These are phyloP conservation scores for Boloria euphrosyne DNA, from an alignment of 2,888 invertebrate species.

Conservation along the genomic window DNA sequence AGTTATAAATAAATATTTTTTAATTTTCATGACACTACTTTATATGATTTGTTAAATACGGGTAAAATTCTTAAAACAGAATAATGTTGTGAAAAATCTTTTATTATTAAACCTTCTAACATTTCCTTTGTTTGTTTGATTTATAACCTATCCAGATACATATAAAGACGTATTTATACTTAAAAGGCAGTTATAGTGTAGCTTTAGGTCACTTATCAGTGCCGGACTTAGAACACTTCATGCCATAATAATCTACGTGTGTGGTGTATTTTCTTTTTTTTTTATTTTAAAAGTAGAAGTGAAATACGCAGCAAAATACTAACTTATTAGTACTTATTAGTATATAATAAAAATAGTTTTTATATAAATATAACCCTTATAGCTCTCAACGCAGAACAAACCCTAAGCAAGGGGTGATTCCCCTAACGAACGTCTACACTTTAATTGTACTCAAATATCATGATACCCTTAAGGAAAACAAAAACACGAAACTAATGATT, in stretches of 20 bases:
- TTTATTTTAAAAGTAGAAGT: too few species aligned
- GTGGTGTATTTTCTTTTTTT: too few species aligned
- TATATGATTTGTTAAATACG: neutral
- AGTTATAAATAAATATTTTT: too few species aligned
- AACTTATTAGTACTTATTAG: too few species aligned
- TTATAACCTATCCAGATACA: neutral
- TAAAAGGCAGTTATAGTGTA: neutral
- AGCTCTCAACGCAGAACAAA: neutral
- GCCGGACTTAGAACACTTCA: too few species aligned
- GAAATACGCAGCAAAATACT: too few species aligned
- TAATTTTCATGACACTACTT: too few species aligned
- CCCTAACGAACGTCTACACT: constrained; percentile 1
- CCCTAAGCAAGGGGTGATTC: neutral
- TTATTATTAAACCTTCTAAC: neutral
- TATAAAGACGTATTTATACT: neutral
- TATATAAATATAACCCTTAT: neutral
- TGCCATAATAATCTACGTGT: too few species aligned
- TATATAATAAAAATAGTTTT: neutral
- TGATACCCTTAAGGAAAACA: neutral
- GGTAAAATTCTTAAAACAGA: neutral
- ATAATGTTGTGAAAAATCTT: neutral
- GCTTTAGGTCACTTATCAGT: too few species aligned
- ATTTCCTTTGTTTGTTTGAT: neutral
- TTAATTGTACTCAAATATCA: constrained; percentile 1
- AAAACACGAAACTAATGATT: neutral